Conservation (phyloP, 2,797 vertebrate species). For the Sebastes taczanowskii region DNA sequence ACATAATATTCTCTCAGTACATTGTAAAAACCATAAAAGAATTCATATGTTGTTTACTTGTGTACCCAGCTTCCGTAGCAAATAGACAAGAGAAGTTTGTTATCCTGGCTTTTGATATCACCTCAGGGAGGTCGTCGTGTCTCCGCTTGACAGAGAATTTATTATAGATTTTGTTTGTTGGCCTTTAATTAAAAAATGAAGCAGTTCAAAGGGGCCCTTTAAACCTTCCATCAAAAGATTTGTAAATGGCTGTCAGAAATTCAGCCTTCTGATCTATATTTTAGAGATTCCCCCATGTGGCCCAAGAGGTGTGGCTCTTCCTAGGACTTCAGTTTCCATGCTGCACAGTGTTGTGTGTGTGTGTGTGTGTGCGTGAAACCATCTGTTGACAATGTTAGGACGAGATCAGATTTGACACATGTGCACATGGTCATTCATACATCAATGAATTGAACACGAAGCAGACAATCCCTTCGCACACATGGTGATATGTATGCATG, state of each 20-base stretch:
- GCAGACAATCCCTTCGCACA: slow-evolving; percentile 15
- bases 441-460: slow-evolving; percentile 28
- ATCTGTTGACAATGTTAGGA: slow-evolving; percentile 26
- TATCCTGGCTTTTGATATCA: slow-evolving; percentile 28
- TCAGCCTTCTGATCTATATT: slow-evolving; percentile 71
- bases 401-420: slow-evolving; percentile 44
- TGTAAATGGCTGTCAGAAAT: slow-evolving; percentile 68
- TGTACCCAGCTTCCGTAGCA: not conserved
- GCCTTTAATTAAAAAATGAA: slow-evolving; percentile 68
- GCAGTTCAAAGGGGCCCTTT: slow-evolving; percentile 61
- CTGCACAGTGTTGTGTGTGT: not conserved
- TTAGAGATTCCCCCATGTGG: slow-evolving; percentile 58
- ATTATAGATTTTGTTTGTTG: slow-evolving; percentile 59
- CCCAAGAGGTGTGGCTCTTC: slow-evolving; percentile 50
- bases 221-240: slow-evolving; percentile 73
- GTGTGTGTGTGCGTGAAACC: slow-evolving; percentile 1
- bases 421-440: slow-evolving; percentile 28
- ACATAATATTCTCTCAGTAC: no score
- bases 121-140: slow-evolving; percentile 15
- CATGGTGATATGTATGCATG: slow-evolving; percentile 20
- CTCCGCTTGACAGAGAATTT: slow-evolving; percentile 60
- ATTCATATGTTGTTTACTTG: slow-evolving; percentile 4
- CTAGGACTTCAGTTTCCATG: slow-evolving; percentile 24
- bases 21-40: no score
- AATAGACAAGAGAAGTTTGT: slow-evolving; percentile 26